Base-by-base conservation (phyloP, 1,140 invertebrate genomes). In the Drosophila jambulina region DNA sequence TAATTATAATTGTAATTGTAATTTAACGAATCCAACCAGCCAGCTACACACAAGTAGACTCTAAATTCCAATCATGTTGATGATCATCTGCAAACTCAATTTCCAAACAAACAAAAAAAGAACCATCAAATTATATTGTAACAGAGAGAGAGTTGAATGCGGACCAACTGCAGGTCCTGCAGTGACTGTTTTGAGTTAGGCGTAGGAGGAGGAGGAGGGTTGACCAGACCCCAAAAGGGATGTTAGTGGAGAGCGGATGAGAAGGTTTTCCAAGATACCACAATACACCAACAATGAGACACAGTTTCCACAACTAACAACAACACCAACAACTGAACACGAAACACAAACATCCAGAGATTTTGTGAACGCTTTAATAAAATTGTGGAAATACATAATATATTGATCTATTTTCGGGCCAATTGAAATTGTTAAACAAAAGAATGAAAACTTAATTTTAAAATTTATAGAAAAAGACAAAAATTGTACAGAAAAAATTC, bases 21-120 rank as follows among this genome's bases (percentile, higher is more conserved):
- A 36, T 36, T 36, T 64, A 76, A 25, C 40, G 65, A 51, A 29
- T 29, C 48, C 48, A 51, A 49, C 48, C 46, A 49, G 29, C 48
- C 48, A 29, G n/a, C 48, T 19, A 27, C 34, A 70, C 58, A 76
- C 68, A 70, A 62, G 54, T 83, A 88, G 71, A 58, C 61, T 90
- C 68, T 74, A 90, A 87, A 87, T 84, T 90, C 63, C 81, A 87
- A 90, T 90, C 76, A 78, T 84, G 85, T 84, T 90, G 85, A 87
- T 84, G 74, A 87, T 90, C 81, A 87, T 75, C 85, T 74, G 81
- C 69, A 80, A 84, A 87, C 77, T 71, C 49, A 48, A 85, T 85
- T 83, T 83, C 48, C 61, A 78, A 32, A 51, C 48, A 51, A 51
- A 29, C 46, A 27, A 49, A 51, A 29, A 29, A 13, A 49, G 62